Base-by-base conservation (phyloP, 2,888 invertebrate species). In the Mylabris sibirica region DNA sequence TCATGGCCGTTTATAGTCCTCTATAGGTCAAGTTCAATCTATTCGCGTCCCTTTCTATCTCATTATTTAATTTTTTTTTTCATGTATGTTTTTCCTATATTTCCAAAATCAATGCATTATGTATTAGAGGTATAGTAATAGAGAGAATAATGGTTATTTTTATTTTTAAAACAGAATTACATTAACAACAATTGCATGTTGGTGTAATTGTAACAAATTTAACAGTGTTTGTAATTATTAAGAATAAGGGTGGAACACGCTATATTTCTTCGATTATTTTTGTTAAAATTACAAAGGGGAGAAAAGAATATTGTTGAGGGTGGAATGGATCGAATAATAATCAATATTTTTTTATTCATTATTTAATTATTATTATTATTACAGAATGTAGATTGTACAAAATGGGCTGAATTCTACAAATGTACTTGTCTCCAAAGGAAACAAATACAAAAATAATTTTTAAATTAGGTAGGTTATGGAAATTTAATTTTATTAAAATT, bases 341-440 rank as follows among this genome's bases (percentile, higher is more conserved):
- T 30, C 30, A 5, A 30, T 30, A 30, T 30, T 5, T 30, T 4
- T 5, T 4, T 30, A 30, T 30, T 30, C n/a, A n/a, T n/a, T 34
- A 34, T 12, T 38, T 44, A 44, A 44, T 44, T 17, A 41, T 41
- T 12, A 41, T 41, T 6, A 38, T 38, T 38, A 71, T 82, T 81
- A 67, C 79, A 82, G 82, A 76, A 76, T 75, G 78, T 78, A 72
- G 30, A 77, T 75, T 78, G 72, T 71, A 70, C 81, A 82, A 75
- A 76, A 84, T 84, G 84, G 84, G 84, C 81, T 84, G 83, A 84
- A 82, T 77, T 70, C 75, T 66, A 74, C 24, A 53, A 44, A 53
- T 53, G 12, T 53, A 72, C 68, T 72, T 75, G 76, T 76, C 76
- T 69, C 68, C 65, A 69, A 63, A 75, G 67, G 70, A 74, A 74